Evolutionary conservation across 2,113 vertebrate species (phyloP), one percentile per base, ranked within the genome.

Genomic region (Triplophysa rosa): DNA sequence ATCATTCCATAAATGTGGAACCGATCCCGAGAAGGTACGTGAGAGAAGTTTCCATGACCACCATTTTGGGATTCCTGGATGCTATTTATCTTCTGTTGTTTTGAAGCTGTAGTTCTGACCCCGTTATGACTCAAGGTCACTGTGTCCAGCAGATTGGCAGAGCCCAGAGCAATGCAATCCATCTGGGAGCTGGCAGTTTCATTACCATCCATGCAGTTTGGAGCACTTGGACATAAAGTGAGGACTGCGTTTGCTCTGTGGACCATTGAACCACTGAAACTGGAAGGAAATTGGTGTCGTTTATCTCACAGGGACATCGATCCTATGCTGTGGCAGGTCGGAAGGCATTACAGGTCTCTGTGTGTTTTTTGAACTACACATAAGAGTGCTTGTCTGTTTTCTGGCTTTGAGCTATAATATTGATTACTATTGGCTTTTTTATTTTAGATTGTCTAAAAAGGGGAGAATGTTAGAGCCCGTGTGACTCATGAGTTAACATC

Each of bases 141-240:
- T 49, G 61, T 64, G 70, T 86, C 66, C 66, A 73, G 24, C 42
- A 68, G 59, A 81, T 19, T 64, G 70, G 23, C 59, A 65, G 42
- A 21, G 75, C 66, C 24, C 47, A 33, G 37, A 56, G 83, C 62
- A 26, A 26, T 9, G 12, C 12, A 37, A 33, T 78, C 65, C 66
- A 71, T 65, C 66, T 76, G 77, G 29, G 75, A 40, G 16, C 4
- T 62, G 67, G 23, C 72, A 66, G 37, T 59, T 83, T 81, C 19
- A 56, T 64, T 33, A 21, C 19, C 67, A 78, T 63, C 78, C 2
- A 26, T 77, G 42, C 80, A 66, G 64, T 67, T 67, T 68, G 49
- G 65, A 59, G 40, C 21, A 58, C 19, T 19, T 78, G 74, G 26
- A 67, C 67, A 75, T 63, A 73, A 79, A 84, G n/a, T 14, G 3